Conservation (phyloP, 2,888 invertebrate species). For the Ennomos fuscantarius region DNA sequence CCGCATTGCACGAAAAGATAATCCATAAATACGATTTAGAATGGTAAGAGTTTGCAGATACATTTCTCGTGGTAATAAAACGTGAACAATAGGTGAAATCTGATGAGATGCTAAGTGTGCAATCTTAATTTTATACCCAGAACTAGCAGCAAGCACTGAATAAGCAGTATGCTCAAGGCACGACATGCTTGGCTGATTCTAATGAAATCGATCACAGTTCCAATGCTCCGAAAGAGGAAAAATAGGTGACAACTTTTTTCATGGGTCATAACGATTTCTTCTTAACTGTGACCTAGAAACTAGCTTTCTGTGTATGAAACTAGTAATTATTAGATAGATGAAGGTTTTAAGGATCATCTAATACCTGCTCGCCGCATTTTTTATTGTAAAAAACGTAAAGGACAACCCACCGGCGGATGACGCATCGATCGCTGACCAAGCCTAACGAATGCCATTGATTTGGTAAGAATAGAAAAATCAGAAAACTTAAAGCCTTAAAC, state of each 20-base stretch:
- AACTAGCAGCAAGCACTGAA: slow-evolving; percentile 57
- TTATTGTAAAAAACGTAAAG: slow-evolving; percentile 70
- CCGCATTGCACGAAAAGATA: slow-evolving; percentile 59
- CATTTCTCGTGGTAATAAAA: slow-evolving; percentile 56
- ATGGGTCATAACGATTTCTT: slow-evolving; percentile 41
- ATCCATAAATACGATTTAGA: slow-evolving; percentile 45
- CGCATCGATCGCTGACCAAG: slow-evolving; percentile 87
- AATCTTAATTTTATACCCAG: slow-evolving; percentile 51
- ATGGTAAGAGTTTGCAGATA: slow-evolving; percentile 56
- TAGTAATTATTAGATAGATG: slow-evolving; percentile 33
- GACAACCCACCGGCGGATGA: slow-evolving; percentile 86
- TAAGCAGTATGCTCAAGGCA: slow-evolving; percentile 56
- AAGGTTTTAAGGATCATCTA: slow-evolving; percentile 29
- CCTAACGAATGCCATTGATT: slow-evolving; percentile 83
- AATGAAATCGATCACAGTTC: slow-evolving; percentile 75
- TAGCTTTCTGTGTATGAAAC: slow-evolving; percentile 35
- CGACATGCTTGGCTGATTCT: slow-evolving; percentile 75
- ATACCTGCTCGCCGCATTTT: slow-evolving; percentile 47
- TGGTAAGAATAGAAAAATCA: slow-evolving; percentile 54
- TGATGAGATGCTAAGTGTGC: slow-evolving; percentile 54
- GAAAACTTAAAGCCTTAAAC: slow-evolving; percentile 56
- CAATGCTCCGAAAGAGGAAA: slow-evolving; percentile 56
- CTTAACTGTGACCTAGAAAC: slow-evolving; percentile 29
- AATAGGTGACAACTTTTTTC: slow-evolving; percentile 52
- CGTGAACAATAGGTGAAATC: slow-evolving; percentile 78